These are phyloP conservation scores for human (Homo sapiens) DNA, from an alignment of 2,113 vertebrate genomes.

Conservation along the genomic window DNA sequence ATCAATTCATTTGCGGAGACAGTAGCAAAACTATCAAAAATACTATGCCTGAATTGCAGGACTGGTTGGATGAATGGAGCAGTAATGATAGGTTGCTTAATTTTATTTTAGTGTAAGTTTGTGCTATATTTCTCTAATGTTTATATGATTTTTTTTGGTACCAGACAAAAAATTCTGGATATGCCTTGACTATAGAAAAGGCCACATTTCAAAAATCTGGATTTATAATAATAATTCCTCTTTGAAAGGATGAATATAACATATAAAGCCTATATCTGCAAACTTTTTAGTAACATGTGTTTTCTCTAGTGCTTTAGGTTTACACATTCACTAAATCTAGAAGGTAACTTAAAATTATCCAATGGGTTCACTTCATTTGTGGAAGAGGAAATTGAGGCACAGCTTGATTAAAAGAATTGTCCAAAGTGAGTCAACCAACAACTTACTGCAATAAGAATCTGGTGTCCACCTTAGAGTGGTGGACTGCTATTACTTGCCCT, in stretches of 20 bases:
- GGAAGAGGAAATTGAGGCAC: neutral
- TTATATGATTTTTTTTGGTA: no score
- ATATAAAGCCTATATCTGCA: neutral
- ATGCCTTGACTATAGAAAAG: neutral
- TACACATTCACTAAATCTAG: neutral
- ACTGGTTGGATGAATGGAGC: neutral
- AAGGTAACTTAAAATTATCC: neutral
- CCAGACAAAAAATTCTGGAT: neutral
- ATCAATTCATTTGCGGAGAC: neutral
- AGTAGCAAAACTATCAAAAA: neutral
- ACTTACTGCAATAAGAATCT: neutral
- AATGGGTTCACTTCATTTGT: neutral
- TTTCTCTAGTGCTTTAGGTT: neutral
- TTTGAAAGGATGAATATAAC: neutral
- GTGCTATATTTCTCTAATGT: no score
- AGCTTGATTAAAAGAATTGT: neutral
- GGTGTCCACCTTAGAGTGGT: neutral
- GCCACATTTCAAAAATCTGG: neutral
- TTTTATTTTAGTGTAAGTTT: neutral
- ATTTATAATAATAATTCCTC: neutral
- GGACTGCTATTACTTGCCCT: neutral
- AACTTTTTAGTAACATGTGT: neutral
- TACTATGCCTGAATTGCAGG: neutral
- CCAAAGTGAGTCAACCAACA: neutral
- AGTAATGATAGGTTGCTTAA: neutral